Evolutionary conservation across 1,140 invertebrate species (phyloP).

Genomic region (Danaus plexippus): DNA sequence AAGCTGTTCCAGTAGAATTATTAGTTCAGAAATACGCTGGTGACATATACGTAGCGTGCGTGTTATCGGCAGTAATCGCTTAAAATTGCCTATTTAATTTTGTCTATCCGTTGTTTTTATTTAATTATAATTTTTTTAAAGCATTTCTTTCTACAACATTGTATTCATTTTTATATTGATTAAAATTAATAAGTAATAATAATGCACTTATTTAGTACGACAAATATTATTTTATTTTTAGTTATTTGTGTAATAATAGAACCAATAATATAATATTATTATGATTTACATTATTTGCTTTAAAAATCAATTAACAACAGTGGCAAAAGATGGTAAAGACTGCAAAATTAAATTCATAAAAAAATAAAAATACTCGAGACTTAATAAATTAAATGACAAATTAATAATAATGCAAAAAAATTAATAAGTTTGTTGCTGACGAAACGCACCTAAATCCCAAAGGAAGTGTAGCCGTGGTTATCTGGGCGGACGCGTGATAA

Average conservation of each 20-base stretch:
- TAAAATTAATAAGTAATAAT: too few relatives aligned
- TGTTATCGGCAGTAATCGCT: neutral
- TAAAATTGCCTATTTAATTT: neutral
- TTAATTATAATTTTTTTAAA: too few relatives aligned
- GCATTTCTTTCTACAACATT: too few relatives aligned
- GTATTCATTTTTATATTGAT: too few relatives aligned
- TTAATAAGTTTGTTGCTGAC: slow-evolving; percentile 3
- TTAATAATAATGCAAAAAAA: slow-evolving; percentile 2
- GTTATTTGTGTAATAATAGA: too few relatives aligned
- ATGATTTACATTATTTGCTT: too few relatives aligned
- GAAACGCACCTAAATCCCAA: slow-evolving; percentile 17
- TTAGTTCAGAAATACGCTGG: slow-evolving; percentile 18
- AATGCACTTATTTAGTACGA: too few relatives aligned
- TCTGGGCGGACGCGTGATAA: slow-evolving; percentile 31
- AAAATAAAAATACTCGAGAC: neutral
- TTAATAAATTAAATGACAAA: neutral
- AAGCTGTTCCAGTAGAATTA: slow-evolving; percentile 20
- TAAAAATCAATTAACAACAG: too few relatives aligned
- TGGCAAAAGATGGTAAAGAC: too few relatives aligned
- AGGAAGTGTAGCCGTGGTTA: slow-evolving; percentile 26
- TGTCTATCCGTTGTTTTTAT: too few relatives aligned
- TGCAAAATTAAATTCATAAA: neutral
- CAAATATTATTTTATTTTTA: too few relatives aligned
- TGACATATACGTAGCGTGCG: slow-evolving; percentile 14
- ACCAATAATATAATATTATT: too few relatives aligned